A percentile compares a stretch with the other conserved stretches of the same genome.
Conservation (phyloP, 2,888 invertebrate species). For the Amorpha juglandis region DNA sequence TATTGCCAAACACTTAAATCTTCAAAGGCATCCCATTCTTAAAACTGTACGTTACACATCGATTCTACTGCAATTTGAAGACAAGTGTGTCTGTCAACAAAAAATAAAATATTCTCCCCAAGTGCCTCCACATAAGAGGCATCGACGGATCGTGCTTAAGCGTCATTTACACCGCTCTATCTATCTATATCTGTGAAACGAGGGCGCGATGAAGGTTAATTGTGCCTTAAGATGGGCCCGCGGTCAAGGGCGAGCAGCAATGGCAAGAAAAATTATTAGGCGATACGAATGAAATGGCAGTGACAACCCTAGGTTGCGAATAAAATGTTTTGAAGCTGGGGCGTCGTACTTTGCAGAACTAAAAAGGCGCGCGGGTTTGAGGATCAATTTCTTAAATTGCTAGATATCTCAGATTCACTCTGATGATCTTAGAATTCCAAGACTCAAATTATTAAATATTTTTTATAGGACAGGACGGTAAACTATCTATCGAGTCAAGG, state of each 20-base stretch:
- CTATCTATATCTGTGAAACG: slow-evolving; percentile 21
- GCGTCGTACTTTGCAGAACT: not conserved
- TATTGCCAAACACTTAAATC: not conserved
- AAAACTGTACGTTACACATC: not conserved
- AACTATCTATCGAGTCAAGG: no score
- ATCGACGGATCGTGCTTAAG: slow-evolving; percentile 29
- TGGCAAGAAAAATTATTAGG: slow-evolving; percentile 2
- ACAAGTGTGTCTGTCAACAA: slow-evolving; percentile 15
- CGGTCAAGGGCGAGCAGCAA: not conserved
- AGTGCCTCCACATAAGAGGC: slow-evolving; percentile 17
- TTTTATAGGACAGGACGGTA: no score
- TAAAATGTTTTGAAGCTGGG: not conserved
- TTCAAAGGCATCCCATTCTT: not conserved
- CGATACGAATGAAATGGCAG: not conserved
- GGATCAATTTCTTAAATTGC: no score
- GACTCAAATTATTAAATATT: no score
- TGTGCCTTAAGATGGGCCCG: slow-evolving; percentile 10
- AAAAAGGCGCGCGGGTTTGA: no score
- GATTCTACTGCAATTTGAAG: not conserved
- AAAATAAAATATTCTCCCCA: slow-evolving; percentile 26
- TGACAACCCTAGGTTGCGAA: not conserved
- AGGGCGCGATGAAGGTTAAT: slow-evolving; percentile 24
- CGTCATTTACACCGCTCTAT: slow-evolving; percentile 24
- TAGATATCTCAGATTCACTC: no score
- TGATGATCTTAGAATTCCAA: no score